Percentiles rank a stretch among this genome's conserved stretches.
Evolutionary conservation across 2,888 invertebrate genomes (phyloP).

Genomic region (Fragum whitleyi): DNA sequence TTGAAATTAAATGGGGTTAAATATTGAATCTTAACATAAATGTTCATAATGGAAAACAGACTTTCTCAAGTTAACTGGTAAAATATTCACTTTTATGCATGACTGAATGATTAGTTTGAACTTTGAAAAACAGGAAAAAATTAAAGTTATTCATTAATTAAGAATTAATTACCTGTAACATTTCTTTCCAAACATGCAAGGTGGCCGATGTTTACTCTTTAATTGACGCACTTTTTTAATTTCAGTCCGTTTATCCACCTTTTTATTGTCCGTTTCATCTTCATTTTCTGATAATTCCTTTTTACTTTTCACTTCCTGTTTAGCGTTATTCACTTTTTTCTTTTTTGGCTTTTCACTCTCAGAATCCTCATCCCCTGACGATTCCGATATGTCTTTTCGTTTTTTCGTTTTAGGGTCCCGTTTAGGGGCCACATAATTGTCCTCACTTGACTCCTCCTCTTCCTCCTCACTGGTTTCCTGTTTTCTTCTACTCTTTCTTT

Average conservation of each 20-base stretch:
- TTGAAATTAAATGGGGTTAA: no score
- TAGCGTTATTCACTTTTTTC: conserved; percentile 40
- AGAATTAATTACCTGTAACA: conserved; percentile 82
- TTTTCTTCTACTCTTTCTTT: conserved; percentile 26
- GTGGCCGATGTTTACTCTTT: conserved; percentile 66
- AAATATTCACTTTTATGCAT: no score
- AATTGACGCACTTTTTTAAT: conserved; percentile 55
- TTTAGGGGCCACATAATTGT: conserved; percentile 63
- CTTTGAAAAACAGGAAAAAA: no score
- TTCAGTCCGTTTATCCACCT: conserved; percentile 55
- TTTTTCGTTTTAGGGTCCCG: conserved; percentile 60
- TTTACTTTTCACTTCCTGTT: conserved; percentile 45
- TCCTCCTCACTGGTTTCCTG: conserved; percentile 14
- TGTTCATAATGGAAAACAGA: no score
- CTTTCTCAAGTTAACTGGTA: no score
- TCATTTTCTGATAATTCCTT: conserved; percentile 61
- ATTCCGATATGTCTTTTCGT: conserved; percentile 47
- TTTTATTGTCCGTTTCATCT: conserved; percentile 65
- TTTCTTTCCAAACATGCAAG: conserved; percentile 79
- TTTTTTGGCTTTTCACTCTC: conserved; percentile 53
- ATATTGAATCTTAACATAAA: no score
- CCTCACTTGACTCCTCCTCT: conserved; percentile 62
- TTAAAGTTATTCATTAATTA: no score
- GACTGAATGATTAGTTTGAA: no score
- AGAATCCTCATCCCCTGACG: conserved; percentile 64